A percentile compares a stretch with the other conserved stretches of the same genome.
phyloP scores from a whole-genome alignment of 2,888 invertebrate species.

The Bembecia ichneumoniformis region DNA sequence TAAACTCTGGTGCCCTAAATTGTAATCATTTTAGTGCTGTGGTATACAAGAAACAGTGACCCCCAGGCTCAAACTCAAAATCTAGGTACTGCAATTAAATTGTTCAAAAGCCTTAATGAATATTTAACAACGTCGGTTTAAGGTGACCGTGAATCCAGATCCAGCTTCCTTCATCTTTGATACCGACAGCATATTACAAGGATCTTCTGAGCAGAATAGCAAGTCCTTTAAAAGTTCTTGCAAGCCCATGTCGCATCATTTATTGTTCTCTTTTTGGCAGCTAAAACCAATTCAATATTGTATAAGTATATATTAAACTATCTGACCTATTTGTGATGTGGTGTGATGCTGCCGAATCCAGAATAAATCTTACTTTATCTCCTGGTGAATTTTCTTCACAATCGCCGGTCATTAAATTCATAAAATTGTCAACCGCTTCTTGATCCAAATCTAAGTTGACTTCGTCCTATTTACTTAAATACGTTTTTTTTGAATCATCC shows the following conservation, averaged over 20 bases:
- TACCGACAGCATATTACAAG: background rate
- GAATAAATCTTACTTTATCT: background rate
- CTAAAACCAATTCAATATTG: background rate
- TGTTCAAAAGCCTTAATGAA: background rate
- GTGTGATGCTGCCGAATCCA: background rate
- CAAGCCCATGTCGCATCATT: background rate
- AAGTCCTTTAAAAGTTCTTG: background rate
- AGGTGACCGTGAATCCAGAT: background rate
- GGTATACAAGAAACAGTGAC: background rate
- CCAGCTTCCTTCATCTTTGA: background rate
- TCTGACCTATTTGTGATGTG: background rate
- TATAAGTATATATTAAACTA: background rate
- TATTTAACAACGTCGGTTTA: background rate
- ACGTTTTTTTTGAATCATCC: too few relatives aligned
- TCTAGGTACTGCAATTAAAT: background rate
- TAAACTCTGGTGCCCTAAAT: background rate
- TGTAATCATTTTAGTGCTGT: background rate
- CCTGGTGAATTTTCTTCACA: too few relatives aligned
- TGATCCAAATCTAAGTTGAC: too few relatives aligned
- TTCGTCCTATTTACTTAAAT: too few relatives aligned
- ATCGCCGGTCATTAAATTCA: too few relatives aligned
- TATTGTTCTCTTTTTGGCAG: background rate
- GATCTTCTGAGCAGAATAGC: background rate
- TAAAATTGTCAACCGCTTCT: too few relatives aligned
- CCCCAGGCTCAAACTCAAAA: background rate